phyloP scores from a whole-genome alignment of 1,140 invertebrate species.

The Drosophila insularis region DNA sequence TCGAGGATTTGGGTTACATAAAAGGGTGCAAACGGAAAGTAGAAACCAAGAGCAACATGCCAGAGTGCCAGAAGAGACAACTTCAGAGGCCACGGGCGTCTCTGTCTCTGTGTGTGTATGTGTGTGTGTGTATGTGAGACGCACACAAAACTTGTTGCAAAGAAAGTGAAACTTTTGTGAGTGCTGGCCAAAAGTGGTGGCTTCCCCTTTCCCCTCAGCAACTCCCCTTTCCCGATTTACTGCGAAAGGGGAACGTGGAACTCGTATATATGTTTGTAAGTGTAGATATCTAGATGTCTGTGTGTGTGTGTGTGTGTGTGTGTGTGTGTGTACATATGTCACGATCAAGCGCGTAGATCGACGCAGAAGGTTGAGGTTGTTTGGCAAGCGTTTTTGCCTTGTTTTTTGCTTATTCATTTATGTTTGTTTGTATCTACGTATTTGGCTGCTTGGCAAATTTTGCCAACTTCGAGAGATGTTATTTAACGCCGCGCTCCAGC shows the following conservation, averaged over 20 bases:
- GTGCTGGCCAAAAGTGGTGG: slow-evolving; percentile 7
- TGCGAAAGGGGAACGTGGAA: slow-evolving; percentile 44
- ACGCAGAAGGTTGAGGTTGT: slow-evolving; percentile 76
- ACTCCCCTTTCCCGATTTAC: neutral
- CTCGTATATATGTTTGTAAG: slow-evolving; percentile 29
- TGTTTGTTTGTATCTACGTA: slow-evolving; percentile 31
- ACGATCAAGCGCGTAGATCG: slow-evolving; percentile 59
- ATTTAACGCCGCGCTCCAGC: slow-evolving; percentile 38
- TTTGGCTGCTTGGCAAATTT: slow-evolving; percentile 39
- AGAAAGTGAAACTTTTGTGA: slow-evolving; percentile 76
- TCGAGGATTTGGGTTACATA: slow-evolving; percentile 76
- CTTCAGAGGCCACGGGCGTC: slow-evolving; percentile 15
- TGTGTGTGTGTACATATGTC: slow-evolving; percentile 40
- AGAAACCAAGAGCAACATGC: slow-evolving; percentile 56
- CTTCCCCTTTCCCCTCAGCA: neutral
- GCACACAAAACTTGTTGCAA: slow-evolving; percentile 74
- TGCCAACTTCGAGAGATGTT: slow-evolving; percentile 32
- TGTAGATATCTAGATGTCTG: too few species aligned
- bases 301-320: slow-evolving; percentile 21
- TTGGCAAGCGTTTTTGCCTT: slow-evolving; percentile 46
- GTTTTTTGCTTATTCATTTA: slow-evolving; percentile 24
- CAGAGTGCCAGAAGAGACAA: slow-evolving; percentile 20
- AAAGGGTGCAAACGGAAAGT: slow-evolving; percentile 79
- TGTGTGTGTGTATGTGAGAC: slow-evolving; percentile 21
- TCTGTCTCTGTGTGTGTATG: neutral